These are phyloP conservation scores for Metridium senile DNA, from an alignment of 92 coral and sea anemone species.

Conservation along the genomic window DNA sequence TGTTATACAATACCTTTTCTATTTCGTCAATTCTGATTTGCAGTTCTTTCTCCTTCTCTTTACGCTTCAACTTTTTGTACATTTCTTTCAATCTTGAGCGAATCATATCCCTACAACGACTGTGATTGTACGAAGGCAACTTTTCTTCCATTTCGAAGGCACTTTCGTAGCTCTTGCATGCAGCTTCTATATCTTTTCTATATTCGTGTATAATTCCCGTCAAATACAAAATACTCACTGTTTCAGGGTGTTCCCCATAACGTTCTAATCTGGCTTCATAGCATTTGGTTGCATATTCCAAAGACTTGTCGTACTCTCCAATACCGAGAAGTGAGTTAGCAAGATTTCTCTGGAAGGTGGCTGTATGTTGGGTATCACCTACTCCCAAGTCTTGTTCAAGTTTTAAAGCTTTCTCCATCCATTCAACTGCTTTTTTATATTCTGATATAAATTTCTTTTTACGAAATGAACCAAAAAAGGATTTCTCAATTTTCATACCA, in stretches of 20 bases:
- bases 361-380: conserved; percentile 53
- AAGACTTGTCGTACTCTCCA: conserved; percentile 39
- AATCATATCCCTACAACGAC: conserved; percentile 38
- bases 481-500: conserved; percentile 21
- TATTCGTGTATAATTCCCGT: conserved; percentile 49
- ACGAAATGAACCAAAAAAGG: neutral
- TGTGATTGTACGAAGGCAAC: conserved; percentile 53
- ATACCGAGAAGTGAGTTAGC: conserved; percentile 54
- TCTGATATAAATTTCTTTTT: conserved; percentile 23
- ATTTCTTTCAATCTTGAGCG: conserved; percentile 17
- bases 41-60: conserved; percentile 2
- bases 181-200: conserved; percentile 23
- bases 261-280: conserved; percentile 36
- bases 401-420: conserved; percentile 45
- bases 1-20: neutral
- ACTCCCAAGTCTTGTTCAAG: conserved; percentile 52
- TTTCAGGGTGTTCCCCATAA: conserved; percentile 56
- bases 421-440: conserved; percentile 41
- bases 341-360: conserved; percentile 58
- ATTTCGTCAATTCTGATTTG: neutral
- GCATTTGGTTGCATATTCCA: conserved; percentile 49
- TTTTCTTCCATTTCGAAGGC: conserved; percentile 70
- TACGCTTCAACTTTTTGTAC: conserved; percentile 12
- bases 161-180: conserved; percentile 39
- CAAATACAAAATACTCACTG: conserved; percentile 62